Evolutionary conservation across 2,888 invertebrate genomes (phyloP).

Genomic region (Zaprionus bogoriensis): DNA sequence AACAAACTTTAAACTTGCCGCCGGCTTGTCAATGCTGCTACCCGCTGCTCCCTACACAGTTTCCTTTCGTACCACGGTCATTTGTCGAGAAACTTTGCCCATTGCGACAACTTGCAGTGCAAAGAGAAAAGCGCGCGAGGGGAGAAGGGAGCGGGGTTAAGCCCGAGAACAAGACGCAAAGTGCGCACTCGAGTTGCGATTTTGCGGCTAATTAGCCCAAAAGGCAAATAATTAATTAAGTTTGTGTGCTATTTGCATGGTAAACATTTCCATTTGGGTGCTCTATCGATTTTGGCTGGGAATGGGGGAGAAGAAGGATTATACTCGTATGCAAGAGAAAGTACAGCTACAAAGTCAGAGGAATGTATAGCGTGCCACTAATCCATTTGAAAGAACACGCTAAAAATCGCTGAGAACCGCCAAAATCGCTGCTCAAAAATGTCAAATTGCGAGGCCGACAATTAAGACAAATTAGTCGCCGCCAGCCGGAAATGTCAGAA

Average conservation of each 20-base stretch:
- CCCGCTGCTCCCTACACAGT: background rate
- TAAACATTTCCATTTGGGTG: conserved; percentile 27
- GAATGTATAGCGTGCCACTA: conserved; percentile 51
- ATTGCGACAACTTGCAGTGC: conserved; percentile 11
- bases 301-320: no score
- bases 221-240: conserved; percentile 66
- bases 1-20: conserved; percentile 72
- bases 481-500: conserved; percentile 60
- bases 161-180: conserved; percentile 35
- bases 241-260: conserved; percentile 28
- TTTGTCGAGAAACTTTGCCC: conserved; percentile 33
- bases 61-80: conserved; percentile 30
- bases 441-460: conserved; percentile 43
- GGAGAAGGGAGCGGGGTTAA: background rate
- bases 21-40: conserved; percentile 55
- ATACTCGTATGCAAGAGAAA: no score
- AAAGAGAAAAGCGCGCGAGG: background rate
- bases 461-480: conserved; percentile 69
- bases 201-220: conserved; percentile 65
- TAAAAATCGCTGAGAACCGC: conserved; percentile 19
- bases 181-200: conserved; percentile 58
- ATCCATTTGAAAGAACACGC: conserved; percentile 52
- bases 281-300: conserved; percentile 32
- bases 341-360: no score
- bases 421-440: conserved; percentile 50